Base-by-base conservation (phyloP, 2,888 invertebrate genomes). In the Uropetala carovei region DNA sequence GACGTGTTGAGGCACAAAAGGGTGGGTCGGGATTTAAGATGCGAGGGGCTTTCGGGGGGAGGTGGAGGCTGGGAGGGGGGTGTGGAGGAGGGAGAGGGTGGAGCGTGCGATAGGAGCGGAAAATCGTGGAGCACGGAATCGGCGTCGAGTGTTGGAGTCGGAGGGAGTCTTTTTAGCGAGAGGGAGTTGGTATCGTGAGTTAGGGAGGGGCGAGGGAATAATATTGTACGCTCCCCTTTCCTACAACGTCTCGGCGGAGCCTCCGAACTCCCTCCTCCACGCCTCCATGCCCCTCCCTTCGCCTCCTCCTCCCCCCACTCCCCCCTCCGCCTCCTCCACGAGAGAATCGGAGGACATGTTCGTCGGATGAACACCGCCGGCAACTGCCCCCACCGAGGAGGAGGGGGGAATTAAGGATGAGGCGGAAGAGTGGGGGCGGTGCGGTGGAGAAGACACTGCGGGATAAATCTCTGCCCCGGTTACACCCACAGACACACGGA, bases 401-500 rank as follows among this genome's bases (percentile, higher is more conserved):
- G 43, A 43, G 5, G 43, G 43, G 43, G 43, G 43, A 1, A 43
- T 43, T 43, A 43, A 43, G 43, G 43, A 43, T 1, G 83, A 10
- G 83, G 83, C 9, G 68, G n/a, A 14, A 22, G 9, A 11, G 11
- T 75, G 75, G 75, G 75, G 75, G 75, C 75, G 75, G 75, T 56
- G 16, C 84, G 84, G 84, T 84, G 84, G n/a, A 16, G 30, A 59
- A 86, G 86, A 86, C 86, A 59, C 27, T 58, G 60, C 60, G 64
- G 89, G 89, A 89, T 89, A 68, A 89, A 89, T 89, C 89, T 64
- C 64, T 30, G 14, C 60, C 58, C 27, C 30, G 30, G 60, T 30
- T 64, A 89, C 89, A 89, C 64, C 89, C 89, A 16, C 60, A 11
- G 89, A n/a, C 89, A 89, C 68, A 18, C 60, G 43, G 64, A 18